phyloP scores from a whole-genome alignment of 1,140 invertebrate species.

The Atta colombica region DNA sequence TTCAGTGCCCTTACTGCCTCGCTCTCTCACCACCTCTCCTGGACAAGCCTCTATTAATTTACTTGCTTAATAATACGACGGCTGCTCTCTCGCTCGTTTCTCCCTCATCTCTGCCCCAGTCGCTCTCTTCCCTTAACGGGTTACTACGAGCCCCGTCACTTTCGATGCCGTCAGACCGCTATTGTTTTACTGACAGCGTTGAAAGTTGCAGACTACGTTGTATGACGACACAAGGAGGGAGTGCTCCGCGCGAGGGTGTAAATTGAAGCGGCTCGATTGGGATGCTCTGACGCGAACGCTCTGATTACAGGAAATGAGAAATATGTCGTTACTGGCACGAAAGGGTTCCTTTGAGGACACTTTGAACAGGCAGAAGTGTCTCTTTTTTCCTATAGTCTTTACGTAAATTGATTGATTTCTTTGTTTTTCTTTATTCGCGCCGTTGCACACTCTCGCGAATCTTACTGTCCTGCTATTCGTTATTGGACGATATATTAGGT shows the following conservation, averaged over 20 bases:
- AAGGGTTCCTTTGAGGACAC: constrained; percentile 51
- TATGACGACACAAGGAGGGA: constrained; percentile 38
- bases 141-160: constrained; percentile 62
- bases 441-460: not conserved
- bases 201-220: constrained; percentile 53
- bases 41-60: constrained; percentile 84
- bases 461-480: constrained; percentile 20
- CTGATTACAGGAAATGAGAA: constrained; percentile 74
- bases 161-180: constrained; percentile 63
- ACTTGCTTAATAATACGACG: constrained; percentile 84
- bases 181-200: constrained; percentile 62
- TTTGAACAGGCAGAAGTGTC: not conserved
- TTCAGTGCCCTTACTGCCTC: constrained; percentile 70
- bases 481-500: constrained; percentile 13
- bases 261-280: constrained; percentile 64
- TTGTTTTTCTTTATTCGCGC: constrained; percentile 34
- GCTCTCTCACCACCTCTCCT: constrained; percentile 63
- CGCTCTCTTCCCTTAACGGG: constrained; percentile 54
- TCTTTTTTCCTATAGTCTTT: constrained; percentile 52
- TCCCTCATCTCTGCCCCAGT: constrained; percentile 45
- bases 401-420: constrained; percentile 52
- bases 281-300: constrained; percentile 35
- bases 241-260: constrained; percentile 25
- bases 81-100: constrained; percentile 65
- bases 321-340: constrained; percentile 57